Conservation (phyloP, 1,140 invertebrate genomes). For the Cherax destructor region DNA sequence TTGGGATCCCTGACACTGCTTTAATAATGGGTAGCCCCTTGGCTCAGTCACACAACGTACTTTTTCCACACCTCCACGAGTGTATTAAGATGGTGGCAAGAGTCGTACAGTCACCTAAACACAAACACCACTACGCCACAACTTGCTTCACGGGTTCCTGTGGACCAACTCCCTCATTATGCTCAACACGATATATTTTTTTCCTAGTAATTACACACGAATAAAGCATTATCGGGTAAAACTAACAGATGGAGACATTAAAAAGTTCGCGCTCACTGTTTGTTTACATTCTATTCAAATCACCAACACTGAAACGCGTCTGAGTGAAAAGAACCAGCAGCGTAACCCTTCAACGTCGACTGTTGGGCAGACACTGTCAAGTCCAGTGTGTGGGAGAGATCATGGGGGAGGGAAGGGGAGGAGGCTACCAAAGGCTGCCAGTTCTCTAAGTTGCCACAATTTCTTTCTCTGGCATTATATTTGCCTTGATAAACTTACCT, state of each 20-base stretch:
- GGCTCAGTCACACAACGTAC: background rate
- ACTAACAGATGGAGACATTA: too few relatives aligned
- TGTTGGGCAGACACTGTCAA: slow-evolving; percentile 1
- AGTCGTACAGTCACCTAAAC: background rate
- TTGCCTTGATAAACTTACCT: background rate
- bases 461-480: background rate
- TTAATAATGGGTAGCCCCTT: too few relatives aligned
- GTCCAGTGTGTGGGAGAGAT: background rate
- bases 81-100: background rate
- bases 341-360: background rate
- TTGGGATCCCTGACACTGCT: background rate
- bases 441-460: background rate
- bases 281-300: background rate
- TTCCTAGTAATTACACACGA: background rate
- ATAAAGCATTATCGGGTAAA: too few relatives aligned
- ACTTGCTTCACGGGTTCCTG: slow-evolving; percentile 17
- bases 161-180: slow-evolving; percentile 16
- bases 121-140: slow-evolving; percentile 2
- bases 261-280: background rate
- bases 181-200: slow-evolving; percentile 15
- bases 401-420: background rate
- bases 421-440: background rate
- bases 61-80: background rate
- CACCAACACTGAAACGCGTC: slow-evolving; percentile 37
- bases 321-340: background rate